Evolutionary conservation across 1,140 invertebrate genomes (phyloP), one percentile per base, ranked within the genome.

Genomic region (Drosophila trapezifrons): DNA sequence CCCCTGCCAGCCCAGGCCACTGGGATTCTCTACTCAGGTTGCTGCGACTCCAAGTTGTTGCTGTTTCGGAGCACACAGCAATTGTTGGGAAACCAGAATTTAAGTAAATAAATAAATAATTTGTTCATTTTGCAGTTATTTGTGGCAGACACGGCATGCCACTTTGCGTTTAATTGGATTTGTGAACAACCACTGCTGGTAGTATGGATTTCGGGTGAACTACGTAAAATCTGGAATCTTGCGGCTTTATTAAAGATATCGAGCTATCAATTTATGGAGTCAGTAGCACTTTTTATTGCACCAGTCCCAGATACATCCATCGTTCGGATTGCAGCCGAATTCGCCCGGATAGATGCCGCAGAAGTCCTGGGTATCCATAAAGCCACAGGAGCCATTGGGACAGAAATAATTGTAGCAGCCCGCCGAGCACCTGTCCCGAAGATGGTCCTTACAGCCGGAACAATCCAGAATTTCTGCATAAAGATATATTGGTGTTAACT

Each of bases 271-370:
- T 49, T 22, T n/a, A 46, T 8, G 6, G 32, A 35, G 3, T 45
- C 15, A 82, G 6, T 69, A 38, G 35, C 70, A 79, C 22, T 66
- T 83, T 37, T 75, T 51, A n/a, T 7, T 58, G 25, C 89, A 91
- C 89, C 89, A 91, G 13, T 72, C 62, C 80, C 80, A 85, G 18
- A 90, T 57, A 49, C 89, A 91, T 2, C 89, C 83, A 62, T 91
- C 67, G 4, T 18, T 29, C 18, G 32, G 18, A 17, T 51, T 85
- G 46, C 89, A 91, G 0, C 89, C 89, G 32, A 78, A 78, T 5
- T 77, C 69, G 2, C 84, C 81, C 0, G 89, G 73, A 60, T 91
- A 89, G 3, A 80, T 27, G 1, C 18, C 37, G 58, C 89, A 91
- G 32, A 80, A 91, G 0, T 82, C 76, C 13, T 89, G 45, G 1